Conservation (phyloP, 2,113 vertebrate species). For the Lamprotornis superbus region DNA sequence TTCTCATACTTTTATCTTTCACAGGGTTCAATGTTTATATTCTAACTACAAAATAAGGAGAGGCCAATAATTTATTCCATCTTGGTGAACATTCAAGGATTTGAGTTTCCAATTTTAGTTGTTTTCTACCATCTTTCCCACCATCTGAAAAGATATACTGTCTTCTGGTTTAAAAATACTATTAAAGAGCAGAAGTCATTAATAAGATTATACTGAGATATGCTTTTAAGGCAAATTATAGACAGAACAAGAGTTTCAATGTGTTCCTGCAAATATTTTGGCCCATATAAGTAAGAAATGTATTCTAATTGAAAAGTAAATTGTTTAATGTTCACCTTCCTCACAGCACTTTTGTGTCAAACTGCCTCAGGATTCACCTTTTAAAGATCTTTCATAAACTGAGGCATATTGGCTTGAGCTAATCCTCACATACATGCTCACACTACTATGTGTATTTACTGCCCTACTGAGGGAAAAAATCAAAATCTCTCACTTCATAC, state of each 20-base stretch:
- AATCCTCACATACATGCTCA: background rate
- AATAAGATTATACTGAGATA: background rate
- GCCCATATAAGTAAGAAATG: constrained; percentile 33
- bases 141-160: background rate
- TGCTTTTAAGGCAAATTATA: background rate
- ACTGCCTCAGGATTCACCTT: constrained; percentile 19
- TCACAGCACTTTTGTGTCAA: constrained; percentile 45
- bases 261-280: constrained; percentile 43
- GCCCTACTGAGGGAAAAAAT: background rate
- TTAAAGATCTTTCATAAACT: constrained; percentile 25
- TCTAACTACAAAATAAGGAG: background rate
- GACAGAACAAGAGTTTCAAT: background rate
- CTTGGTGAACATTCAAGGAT: background rate
- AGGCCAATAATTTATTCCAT: background rate
- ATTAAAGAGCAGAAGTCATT: background rate
- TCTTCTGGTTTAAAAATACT: background rate
- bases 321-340: constrained; percentile 36
- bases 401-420: background rate
- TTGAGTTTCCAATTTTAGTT: background rate
- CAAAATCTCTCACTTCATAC: background rate
- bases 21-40: background rate
- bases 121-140: background rate
- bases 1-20: background rate
- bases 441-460: background rate
- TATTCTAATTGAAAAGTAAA: constrained; percentile 33